Percentiles rank a stretch among this genome's conserved stretches.
These are phyloP conservation scores for Sarotherodon lohbergeri DNA, from an alignment of 2,113 vertebrate genomes.

Conservation along the genomic window DNA sequence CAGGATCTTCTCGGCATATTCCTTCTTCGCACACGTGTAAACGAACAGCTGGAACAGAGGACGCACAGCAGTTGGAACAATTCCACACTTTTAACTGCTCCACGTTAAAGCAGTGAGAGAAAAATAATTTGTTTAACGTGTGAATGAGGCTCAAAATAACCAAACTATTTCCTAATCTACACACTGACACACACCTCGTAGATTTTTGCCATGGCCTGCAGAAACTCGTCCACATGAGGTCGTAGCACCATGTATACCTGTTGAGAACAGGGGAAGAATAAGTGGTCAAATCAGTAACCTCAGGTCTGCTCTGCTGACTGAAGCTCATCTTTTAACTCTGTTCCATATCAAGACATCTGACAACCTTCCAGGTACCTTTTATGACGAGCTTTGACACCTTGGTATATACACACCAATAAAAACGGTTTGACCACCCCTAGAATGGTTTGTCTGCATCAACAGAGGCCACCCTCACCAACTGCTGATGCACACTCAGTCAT, in stretches of 20 bases:
- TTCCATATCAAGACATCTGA: neutral
- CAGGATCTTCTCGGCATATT: conserved; percentile 78
- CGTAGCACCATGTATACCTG: conserved; percentile 79
- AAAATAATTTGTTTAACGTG: neutral
- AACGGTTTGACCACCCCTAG: accelerated
- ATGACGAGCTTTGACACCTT: neutral
- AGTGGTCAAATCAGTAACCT: neutral
- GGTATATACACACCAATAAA: neutral
- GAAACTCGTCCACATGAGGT: conserved; percentile 75
- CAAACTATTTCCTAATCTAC: neutral
- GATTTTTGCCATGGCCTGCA: conserved; percentile 73
- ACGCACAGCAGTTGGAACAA: neutral
- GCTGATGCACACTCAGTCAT: neutral
- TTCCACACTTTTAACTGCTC: neutral
- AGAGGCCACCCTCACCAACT: neutral
- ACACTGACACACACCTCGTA: conserved; percentile 70
- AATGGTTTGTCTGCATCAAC: neutral
- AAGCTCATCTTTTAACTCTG: neutral
- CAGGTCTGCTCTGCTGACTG: neutral
- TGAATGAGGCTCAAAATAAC: neutral
- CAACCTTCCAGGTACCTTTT: neutral
- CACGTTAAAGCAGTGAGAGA: neutral
- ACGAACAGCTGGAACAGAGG: conserved; percentile 73
- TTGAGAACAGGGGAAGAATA: neutral
- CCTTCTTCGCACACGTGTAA: conserved; percentile 79